phyloP scores from a whole-genome alignment of 2,797 vertebrate genomes.

The Alfaro cultratus region DNA sequence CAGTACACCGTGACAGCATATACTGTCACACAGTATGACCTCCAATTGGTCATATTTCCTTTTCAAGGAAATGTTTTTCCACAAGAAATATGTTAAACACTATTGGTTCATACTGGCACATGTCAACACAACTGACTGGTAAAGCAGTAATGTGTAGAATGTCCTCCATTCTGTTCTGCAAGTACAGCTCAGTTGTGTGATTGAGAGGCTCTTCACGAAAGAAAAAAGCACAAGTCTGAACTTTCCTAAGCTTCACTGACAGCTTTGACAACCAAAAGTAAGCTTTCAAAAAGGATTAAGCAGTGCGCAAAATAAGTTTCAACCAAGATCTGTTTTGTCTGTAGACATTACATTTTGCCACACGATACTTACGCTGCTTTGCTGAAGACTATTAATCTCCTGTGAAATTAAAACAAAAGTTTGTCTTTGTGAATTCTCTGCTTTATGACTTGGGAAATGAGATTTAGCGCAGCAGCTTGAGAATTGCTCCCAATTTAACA shows the following conservation, averaged over 20 bases:
- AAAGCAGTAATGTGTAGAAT: slow-evolving; percentile 3
- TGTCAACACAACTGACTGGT: neutral
- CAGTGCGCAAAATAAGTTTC: slow-evolving; percentile 32
- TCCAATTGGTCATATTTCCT: neutral
- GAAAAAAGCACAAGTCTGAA: slow-evolving; percentile 5
- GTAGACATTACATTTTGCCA: slow-evolving; percentile 43
- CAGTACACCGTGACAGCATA: neutral
- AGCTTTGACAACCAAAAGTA: slow-evolving; percentile 9
- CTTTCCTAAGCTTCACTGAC: slow-evolving; percentile 1
- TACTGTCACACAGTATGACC: neutral
- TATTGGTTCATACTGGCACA: neutral
- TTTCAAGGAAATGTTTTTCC: neutral
- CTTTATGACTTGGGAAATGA: slow-evolving; percentile 64
- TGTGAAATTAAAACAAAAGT: slow-evolving; percentile 66
- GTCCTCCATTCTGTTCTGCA: neutral
- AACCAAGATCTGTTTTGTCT: slow-evolving; percentile 36
- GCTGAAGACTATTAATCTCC: slow-evolving; percentile 57
- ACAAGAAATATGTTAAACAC: neutral
- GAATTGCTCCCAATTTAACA: slow-evolving; percentile 54
- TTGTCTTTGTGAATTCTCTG: slow-evolving; percentile 42
- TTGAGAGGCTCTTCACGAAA: slow-evolving; percentile 11
- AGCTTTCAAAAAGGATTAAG: slow-evolving; percentile 22
- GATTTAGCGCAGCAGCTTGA: slow-evolving; percentile 27
- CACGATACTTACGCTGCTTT: slow-evolving; percentile 17
- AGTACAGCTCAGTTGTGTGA: neutral